Evolutionary conservation across 2,797 vertebrate species (phyloP), one percentile per base, ranked within the genome.

Genomic region (Sebastes kiyomatsui): DNA sequence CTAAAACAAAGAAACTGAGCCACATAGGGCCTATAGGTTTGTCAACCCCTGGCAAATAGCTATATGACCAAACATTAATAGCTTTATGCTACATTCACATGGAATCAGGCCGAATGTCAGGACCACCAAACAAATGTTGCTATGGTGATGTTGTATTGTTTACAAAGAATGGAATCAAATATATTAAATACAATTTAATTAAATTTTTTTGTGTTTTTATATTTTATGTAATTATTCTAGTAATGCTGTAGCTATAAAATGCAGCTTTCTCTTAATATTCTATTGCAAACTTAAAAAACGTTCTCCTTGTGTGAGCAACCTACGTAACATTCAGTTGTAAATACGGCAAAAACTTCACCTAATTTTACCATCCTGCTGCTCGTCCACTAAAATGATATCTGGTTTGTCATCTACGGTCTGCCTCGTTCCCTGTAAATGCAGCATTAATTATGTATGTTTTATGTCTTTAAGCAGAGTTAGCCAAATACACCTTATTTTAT

Each of bases 401-500:
- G 20, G 49, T 52, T 52, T 52, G 20, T 5, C 8, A n/a, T 52
- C 20, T n/a, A n/a, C 9, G 2, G 49, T 49, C 46, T 46, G 42
- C 42, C 42, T 3, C 42, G 0, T 46, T 46, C 0, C 46, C 46
- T 49, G 18, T 49, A 20, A 49, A 49, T 49, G 16, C 46, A 49
- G 16, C 7, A 49, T 49, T 49, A 49, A 49, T 18, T 49, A 49
- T 49, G 18, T 49, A 49, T 0, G 46, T 49, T 49, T 49, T 49
- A 49, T 20, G 46, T 49, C 18, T 20, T 18, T 49, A 49, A 49
- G 18, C 46, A 49, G 46, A 18, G 46, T 49, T 49, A 49, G 46
- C 18, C 46, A 0, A 49, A 8, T 49, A 55, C 35, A 0, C 13
- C 38, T 35, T 0, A 35, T 35, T 35, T 35, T 35, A 35, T 35